Base-by-base conservation (phyloP, 2,888 invertebrate species). In the Hirudinaria manillensis region DNA sequence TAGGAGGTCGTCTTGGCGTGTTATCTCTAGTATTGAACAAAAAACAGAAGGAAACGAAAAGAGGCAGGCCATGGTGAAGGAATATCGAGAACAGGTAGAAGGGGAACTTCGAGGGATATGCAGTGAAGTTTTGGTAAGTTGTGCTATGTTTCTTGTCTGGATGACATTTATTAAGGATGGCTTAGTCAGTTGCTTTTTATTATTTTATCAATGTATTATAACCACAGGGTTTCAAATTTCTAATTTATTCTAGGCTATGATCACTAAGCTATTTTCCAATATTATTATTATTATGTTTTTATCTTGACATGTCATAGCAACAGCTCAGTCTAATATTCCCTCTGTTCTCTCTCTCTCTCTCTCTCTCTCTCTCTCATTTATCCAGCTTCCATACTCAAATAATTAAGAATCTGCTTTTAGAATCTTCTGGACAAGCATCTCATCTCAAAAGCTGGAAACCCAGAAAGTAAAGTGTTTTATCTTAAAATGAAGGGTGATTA, bases 401-500 rank as follows among this genome's bases (percentile, higher is more conserved):
- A 45, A 6, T 10, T 45, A 45, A 45, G 16, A 45, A 16, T 45
- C 1, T 16, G 10, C 27, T 34, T 72, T 76, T 88, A 96, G 95
- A 92, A 92, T 88, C 91, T 98, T 87, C 90, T 97, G 87, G 96
- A 97, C 89, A 94, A 97, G 89, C 93, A 92, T 90, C 91, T 98
- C 88, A 95, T 98, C 88, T 93, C 95, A 87, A 96, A 95, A 90
- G 95, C 96, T 87, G 94, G 93, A 89, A 94, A 93, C 89, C 92
- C 94, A 86, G 96, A 97, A 89, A 94, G 94, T 88, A 96, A 96
- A 92, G 98, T 99, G 87, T 98, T 98, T 89, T 99, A 99, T 90
- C 91, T 97, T 88, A 98, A 99, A 91, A 98, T 98, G 98, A 97
- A 98, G 89, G 98, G 98, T 86, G 98, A 98, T 89, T 98, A 99